A percentile compares a stretch with the other conserved stretches of the same genome.
phyloP scores from a whole-genome alignment of 2,113 vertebrate genomes.

The Rutilus rutilus region DNA sequence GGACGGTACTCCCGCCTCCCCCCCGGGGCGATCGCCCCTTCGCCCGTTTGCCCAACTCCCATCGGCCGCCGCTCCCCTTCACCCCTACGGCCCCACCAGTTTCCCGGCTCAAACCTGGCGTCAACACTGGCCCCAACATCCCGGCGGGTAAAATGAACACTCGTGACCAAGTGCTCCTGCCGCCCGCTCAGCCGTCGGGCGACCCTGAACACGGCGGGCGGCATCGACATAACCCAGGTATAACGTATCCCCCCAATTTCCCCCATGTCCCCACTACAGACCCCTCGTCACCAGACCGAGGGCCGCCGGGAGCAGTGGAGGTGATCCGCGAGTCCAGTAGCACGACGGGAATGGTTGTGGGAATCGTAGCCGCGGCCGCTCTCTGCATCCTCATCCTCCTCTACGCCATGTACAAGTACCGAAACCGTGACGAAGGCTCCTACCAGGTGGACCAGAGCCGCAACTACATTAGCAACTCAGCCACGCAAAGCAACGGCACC shows the following conservation, averaged over 20 bases:
- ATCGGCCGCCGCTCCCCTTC: slow-evolving; percentile 72
- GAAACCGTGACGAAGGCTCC: slow-evolving; percentile 93
- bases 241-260: slow-evolving; percentile 86
- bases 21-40: slow-evolving; percentile 78
- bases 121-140: slow-evolving; percentile 73
- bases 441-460: slow-evolving; percentile 95
- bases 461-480: slow-evolving; percentile 95
- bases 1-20: slow-evolving; percentile 82
- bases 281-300: slow-evolving; percentile 85
- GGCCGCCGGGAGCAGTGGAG: slow-evolving; percentile 87
- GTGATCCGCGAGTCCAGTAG: slow-evolving; percentile 92
- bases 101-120: slow-evolving; percentile 64
- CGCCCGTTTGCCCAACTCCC: slow-evolving; percentile 72
- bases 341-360: slow-evolving; percentile 96
- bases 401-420: slow-evolving; percentile 97
- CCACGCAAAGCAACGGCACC: slow-evolving; percentile 86
- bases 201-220: slow-evolving; percentile 78
- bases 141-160: slow-evolving; percentile 92
- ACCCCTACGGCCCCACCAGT: slow-evolving; percentile 79
- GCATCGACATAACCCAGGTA: slow-evolving; percentile 73
- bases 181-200: slow-evolving; percentile 81
- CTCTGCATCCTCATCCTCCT: slow-evolving; percentile 95
- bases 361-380: slow-evolving; percentile 91
- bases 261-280: slow-evolving; percentile 89
- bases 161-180: slow-evolving; percentile 85